Conservation (phyloP, 2,113 vertebrate species). For the Indicator maculatus region DNA sequence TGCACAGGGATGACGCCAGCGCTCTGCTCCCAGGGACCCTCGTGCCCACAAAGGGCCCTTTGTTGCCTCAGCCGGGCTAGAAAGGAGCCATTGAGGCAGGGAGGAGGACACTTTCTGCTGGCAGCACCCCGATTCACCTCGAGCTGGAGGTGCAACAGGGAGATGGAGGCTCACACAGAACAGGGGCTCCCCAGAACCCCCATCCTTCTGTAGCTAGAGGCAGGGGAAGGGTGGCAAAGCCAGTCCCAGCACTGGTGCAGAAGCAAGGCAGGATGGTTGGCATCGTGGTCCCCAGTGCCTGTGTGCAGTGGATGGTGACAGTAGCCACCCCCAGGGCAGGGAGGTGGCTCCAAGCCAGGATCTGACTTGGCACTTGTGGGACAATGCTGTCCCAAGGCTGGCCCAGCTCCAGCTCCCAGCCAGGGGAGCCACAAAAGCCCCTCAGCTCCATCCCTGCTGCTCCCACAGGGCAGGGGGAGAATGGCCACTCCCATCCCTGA, state of each 20-base stretch:
- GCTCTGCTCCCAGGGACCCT: conserved; percentile 14
- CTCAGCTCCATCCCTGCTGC: neutral
- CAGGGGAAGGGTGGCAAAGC: neutral
- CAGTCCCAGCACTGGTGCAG: neutral
- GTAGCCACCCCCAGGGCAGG: neutral
- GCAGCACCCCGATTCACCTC: neutral
- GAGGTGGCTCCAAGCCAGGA: neutral
- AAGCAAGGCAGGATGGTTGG: neutral
- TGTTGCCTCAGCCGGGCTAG: conserved; percentile 26
- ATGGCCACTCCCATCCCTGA: neutral
- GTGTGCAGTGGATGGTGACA: neutral
- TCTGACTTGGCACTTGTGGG: neutral
- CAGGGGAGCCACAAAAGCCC: neutral
- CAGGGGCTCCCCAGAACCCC: neutral
- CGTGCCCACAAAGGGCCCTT: conserved; percentile 22
- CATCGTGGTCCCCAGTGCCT: fast-evolving
- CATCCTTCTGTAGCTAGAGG: neutral
- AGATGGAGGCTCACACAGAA: neutral
- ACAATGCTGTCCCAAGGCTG: neutral
- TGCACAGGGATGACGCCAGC: neutral
- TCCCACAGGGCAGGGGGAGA: fast-evolving
- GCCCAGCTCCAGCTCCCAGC: neutral
- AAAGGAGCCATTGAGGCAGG: neutral
- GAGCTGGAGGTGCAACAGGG: fast-evolving
- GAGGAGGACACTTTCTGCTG: neutral